Percentiles rank a stretch among this genome's conserved stretches.
Evolutionary conservation across 2,888 invertebrate genomes (phyloP).

Genomic region (Operophtera brumata): DNA sequence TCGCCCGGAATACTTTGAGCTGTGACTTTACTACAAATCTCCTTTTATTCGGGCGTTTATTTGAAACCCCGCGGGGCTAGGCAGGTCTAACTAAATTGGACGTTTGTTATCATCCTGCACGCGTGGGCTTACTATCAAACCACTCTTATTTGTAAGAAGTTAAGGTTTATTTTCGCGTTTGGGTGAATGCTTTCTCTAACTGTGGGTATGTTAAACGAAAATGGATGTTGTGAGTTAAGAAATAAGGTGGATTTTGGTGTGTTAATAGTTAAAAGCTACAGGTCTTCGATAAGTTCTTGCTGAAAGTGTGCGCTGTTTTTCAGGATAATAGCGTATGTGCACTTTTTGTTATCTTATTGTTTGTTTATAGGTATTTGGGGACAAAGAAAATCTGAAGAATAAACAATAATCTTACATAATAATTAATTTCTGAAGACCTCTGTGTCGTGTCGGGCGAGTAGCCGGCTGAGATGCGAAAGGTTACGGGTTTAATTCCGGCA

Average conservation of each 20-base stretch:
- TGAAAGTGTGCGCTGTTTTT: slow-evolving; percentile 57
- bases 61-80: slow-evolving; percentile 35
- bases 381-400: no score
- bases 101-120: slow-evolving; percentile 49
- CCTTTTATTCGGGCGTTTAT: slow-evolving; percentile 46
- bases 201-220: not conserved
- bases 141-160: fast-evolving
- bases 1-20: slow-evolving; percentile 52
- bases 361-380: no score
- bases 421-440: no score
- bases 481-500: no score
- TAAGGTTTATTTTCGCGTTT: slow-evolving; percentile 20
- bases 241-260: slow-evolving; percentile 29
- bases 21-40: slow-evolving; percentile 42
- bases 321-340: slow-evolving; percentile 41
- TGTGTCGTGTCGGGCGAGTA: no score
- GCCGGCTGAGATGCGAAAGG: no score
- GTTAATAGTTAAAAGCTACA: slow-evolving; percentile 60
- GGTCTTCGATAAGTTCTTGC: slow-evolving; percentile 70
- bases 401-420: no score
- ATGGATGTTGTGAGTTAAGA: fast-evolving
- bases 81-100: slow-evolving; percentile 45
- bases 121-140: not conserved
- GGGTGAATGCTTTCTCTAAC: slow-evolving; percentile 1
- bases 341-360: slow-evolving; percentile 17